Base-by-base conservation (phyloP, 2,888 invertebrate genomes). In the Leptopilina myrica region DNA sequence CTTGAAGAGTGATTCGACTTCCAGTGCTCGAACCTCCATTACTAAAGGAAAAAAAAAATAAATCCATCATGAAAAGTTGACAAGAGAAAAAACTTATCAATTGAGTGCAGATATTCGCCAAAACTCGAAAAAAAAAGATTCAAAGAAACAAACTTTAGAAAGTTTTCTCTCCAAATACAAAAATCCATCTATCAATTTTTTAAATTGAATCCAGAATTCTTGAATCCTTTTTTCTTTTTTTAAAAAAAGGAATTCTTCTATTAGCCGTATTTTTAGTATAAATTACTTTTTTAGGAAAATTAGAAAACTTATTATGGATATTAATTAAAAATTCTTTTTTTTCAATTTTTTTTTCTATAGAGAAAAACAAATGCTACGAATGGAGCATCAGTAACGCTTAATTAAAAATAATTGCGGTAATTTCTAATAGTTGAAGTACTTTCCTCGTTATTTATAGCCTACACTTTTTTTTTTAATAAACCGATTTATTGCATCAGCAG, bases 1-100 rank as follows among this genome's bases (percentile, higher is more conserved):
- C 91, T 82, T 90, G 91, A 69, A 91, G 88, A 56, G 90, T 89
- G 67, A 89, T 87, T 75, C 89, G 87, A 82, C 88, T 78, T 53
- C 85, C 85, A 66, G 82, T 82, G 82, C 87, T 83, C n/a, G 86
- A 79, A 56, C 85, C 87, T 33, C 89, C 88, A 78, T 88, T 89
- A 77, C 89, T 90, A 83, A 83, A 80, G 43, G 66, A 53, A 65
- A 12, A 49, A 78, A 46, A 20, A 15, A 46, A 66, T 76, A 64
- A 33, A 78, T 62, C 53, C 53, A 62, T 33, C 15, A 43, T 33
- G 40, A 53, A 49, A 46, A 33, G 64, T 26, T 78, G 56, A 75
- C 12, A 40, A 56, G n/a, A 33, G 5, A 26, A 26, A 9, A 26
- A 69, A 69, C 66, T 33, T 53, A 7, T 69, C 33, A 53, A 69